Conservation (phyloP, 2,797 vertebrate genomes). For the Apodemus agrarius region DNA sequence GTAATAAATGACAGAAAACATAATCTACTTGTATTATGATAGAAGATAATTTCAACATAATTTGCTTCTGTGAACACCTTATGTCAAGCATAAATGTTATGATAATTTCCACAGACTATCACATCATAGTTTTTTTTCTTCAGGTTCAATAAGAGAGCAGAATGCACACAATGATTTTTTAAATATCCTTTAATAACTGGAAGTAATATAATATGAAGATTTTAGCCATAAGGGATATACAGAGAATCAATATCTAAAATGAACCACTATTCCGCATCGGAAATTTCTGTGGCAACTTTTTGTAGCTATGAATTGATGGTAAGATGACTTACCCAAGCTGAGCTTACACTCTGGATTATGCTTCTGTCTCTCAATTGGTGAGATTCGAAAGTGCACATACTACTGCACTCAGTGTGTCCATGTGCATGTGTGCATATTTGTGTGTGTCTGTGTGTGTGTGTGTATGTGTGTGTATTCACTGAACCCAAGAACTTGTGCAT, state of each 20-base stretch:
- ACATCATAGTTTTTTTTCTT: not conserved
- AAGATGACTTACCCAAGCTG: not conserved
- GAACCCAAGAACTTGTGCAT: not conserved
- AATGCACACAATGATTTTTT: not conserved
- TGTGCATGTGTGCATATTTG: not conserved
- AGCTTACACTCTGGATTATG: not conserved
- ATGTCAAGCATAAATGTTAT: slow-evolving; percentile 57
- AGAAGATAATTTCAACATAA: slow-evolving; percentile 55
- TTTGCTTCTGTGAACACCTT: slow-evolving; percentile 39
- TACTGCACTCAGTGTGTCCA: too few species aligned
- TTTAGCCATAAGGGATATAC: not conserved
- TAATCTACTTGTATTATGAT: slow-evolving; percentile 25
- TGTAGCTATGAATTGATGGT: not conserved
- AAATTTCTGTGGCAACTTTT: not conserved
- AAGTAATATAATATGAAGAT: slow-evolving; percentile 42
- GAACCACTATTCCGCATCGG: not conserved
- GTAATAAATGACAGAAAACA: slow-evolving; percentile 52
- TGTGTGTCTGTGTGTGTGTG: not conserved
- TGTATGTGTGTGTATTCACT: not conserved
- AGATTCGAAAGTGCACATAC: not conserved
- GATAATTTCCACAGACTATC: slow-evolving; percentile 41
- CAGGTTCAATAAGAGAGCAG: slow-evolving; percentile 38
- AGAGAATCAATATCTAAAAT: not conserved
- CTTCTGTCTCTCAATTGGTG: not conserved
- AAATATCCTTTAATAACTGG: not conserved